phyloP scores from a whole-genome alignment of 2,113 vertebrate species.

The Scartelaos histophorus region DNA sequence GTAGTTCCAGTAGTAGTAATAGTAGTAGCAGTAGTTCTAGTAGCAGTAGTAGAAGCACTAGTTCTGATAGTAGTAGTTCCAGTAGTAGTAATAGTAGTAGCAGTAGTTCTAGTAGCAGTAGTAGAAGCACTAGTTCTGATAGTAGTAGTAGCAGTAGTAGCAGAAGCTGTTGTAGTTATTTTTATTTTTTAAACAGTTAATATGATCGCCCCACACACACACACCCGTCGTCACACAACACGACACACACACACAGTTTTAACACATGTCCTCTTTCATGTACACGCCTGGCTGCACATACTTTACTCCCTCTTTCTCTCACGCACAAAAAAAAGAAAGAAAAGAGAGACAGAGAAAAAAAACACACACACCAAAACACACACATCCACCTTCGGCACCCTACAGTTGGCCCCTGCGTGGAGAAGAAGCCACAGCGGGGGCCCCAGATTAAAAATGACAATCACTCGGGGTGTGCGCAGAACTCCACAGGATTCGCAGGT shows the following conservation, averaged over 20 bases:
- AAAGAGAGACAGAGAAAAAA: neutral
- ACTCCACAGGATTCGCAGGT: constrained; percentile 82
- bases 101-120: neutral
- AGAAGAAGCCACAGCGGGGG: constrained; percentile 70
- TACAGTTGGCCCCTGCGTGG: constrained; percentile 65
- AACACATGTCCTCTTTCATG: constrained; percentile 23
- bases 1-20: no score
- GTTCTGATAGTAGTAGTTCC: no score
- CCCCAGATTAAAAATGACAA: constrained; percentile 82
- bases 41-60: no score
- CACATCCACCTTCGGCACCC: constrained; percentile 61
- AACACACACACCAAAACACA: constrained; percentile 27
- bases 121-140: no score
- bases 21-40: no score
- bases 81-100: no score
- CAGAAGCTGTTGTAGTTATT: no score
- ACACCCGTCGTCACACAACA: neutral
- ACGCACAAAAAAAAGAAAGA: constrained; percentile 3
- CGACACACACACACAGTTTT: neutral
- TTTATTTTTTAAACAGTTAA: constrained; percentile 13
- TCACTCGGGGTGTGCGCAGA: constrained; percentile 76
- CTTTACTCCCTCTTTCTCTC: constrained; percentile 28
- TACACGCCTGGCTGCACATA: constrained; percentile 43
- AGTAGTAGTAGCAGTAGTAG: no score
- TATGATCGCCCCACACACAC: neutral